phyloP scores from a whole-genome alignment of 2,797 vertebrate genomes.

The Notoglanidium macrostoma region DNA sequence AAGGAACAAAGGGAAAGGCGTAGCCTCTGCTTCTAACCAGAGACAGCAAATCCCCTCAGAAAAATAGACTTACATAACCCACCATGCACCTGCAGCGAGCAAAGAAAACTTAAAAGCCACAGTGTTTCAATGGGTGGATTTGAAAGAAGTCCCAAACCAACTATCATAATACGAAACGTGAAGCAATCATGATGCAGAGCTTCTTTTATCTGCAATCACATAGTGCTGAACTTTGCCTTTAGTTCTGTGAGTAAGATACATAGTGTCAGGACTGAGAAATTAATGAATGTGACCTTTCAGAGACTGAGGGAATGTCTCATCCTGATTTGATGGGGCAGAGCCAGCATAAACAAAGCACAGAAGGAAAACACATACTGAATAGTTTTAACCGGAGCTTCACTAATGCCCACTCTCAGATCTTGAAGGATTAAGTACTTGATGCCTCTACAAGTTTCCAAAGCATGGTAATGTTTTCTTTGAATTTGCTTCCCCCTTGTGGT shows the following conservation, averaged over 20 bases:
- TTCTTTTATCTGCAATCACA: conserved; percentile 51
- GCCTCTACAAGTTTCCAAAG: not conserved
- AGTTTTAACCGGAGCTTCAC: not conserved
- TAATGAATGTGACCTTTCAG: conserved; percentile 32
- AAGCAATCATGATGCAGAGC: conserved; percentile 41
- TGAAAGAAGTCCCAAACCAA: conserved; percentile 52
- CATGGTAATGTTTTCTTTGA: conserved; percentile 22
- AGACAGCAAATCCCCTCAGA: conserved; percentile 63
- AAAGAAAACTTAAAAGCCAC: conserved; percentile 57
- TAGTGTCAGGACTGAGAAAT: conserved; percentile 27
- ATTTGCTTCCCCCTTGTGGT: conserved; percentile 47
- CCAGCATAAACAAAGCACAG: conserved; percentile 37
- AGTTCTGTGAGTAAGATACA: conserved; percentile 7
- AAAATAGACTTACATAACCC: conserved; percentile 60
- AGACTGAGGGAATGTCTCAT: conserved; percentile 38
- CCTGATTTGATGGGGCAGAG: conserved; percentile 24
- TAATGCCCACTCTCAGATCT: not conserved
- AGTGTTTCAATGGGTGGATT: conserved; percentile 55
- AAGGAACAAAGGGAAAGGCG: conserved; percentile 58
- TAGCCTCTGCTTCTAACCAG: conserved; percentile 56
- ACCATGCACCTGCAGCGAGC: conserved; percentile 57
- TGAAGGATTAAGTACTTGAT: not conserved
- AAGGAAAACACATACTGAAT: conserved; percentile 39
- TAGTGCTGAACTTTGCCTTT: conserved; percentile 29
- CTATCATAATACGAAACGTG: conserved; percentile 53